These are phyloP conservation scores for Podarcis raffonei DNA, from an alignment of 2,113 vertebrate genomes.

Conservation along the genomic window DNA sequence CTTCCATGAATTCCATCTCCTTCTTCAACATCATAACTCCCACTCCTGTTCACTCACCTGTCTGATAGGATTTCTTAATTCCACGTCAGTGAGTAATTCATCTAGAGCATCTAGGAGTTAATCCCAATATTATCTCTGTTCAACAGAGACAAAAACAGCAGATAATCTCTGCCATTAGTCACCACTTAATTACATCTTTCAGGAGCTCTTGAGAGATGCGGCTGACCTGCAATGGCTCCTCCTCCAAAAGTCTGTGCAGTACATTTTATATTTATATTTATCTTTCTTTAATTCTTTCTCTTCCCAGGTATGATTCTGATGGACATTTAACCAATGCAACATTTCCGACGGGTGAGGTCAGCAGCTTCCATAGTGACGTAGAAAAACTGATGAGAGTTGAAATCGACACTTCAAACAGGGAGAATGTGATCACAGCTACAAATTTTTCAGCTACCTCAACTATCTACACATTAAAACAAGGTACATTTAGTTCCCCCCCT, in stretches of 20 bases:
- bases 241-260: background rate
- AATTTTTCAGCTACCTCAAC: constrained; percentile 93
- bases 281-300: constrained; percentile 40
- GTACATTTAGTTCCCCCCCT: constrained; percentile 63
- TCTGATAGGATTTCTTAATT: too few species aligned
- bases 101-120: too few species aligned
- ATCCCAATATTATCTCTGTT: too few species aligned
- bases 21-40: too few species aligned
- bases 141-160: too few species aligned
- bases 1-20: too few species aligned
- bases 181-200: too few species aligned
- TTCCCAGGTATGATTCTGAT: constrained; percentile 87
- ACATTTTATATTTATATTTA: constrained; percentile 16
- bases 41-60: too few species aligned
- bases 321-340: constrained; percentile 94
- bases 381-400: constrained; percentile 91
- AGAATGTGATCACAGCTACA: constrained; percentile 92
- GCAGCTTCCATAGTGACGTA: constrained; percentile 89
- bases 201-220: too few species aligned
- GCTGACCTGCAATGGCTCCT: too few species aligned
- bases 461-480: constrained; percentile 93
- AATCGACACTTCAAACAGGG: constrained; percentile 87
- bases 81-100: too few species aligned
- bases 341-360: constrained; percentile 92
- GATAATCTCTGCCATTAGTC: too few species aligned